phyloP scores from a whole-genome alignment of 1,140 invertebrate species.

The Neelides sp. region DNA sequence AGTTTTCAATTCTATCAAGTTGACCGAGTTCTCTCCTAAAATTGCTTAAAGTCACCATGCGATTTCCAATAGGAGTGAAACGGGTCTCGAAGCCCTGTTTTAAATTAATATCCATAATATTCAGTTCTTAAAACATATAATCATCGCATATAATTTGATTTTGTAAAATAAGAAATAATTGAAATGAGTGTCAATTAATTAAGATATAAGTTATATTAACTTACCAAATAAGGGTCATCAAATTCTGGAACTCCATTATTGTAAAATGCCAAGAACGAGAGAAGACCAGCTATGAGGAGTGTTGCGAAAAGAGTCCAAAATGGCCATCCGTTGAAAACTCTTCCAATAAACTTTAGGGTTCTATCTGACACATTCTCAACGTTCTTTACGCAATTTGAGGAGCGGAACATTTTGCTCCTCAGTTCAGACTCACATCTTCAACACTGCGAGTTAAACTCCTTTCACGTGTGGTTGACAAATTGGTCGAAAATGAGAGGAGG shows the following conservation, averaged over 20 bases:
- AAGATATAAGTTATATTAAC: background rate
- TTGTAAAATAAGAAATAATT: no score
- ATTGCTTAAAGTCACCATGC: conserved; percentile 21
- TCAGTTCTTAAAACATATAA: background rate
- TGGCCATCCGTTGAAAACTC: conserved; percentile 13
- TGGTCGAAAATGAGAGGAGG: no score
- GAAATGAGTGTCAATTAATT: no score
- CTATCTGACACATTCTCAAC: no score
- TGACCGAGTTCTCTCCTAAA: conserved; percentile 16
- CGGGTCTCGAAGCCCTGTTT: conserved; percentile 28
- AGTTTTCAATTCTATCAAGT: conserved; percentile 24
- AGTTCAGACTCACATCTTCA: no score
- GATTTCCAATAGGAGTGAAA: conserved; percentile 22
- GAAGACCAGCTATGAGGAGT: conserved; percentile 2
- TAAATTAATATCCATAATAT: background rate
- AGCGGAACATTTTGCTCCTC: no score
- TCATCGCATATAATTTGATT: no score
- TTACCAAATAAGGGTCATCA: conserved; percentile 28
- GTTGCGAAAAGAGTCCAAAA: conserved; percentile 10
- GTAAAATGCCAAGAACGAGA: conserved; percentile 15
- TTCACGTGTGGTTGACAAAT: no score
- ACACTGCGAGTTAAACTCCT: no score
- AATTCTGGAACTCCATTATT: conserved; percentile 23
- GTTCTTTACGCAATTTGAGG: no score
- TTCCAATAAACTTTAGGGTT: background rate